These are phyloP conservation scores for Sander lucioperca DNA, from an alignment of 2,113 vertebrate genomes.

Conservation along the genomic window DNA sequence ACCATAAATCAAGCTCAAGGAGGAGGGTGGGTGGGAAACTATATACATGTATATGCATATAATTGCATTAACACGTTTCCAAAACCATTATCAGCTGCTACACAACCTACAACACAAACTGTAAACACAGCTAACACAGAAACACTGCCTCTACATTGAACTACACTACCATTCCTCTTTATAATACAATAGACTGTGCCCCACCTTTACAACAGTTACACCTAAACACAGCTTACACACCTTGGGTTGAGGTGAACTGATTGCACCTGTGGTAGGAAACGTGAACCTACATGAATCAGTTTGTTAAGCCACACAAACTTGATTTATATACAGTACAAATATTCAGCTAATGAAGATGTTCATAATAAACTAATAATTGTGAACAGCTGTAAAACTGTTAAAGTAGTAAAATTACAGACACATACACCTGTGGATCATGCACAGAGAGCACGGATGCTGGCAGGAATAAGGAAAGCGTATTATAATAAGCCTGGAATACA, in stretches of 20 bases:
- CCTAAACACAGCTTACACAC: slow-evolving; percentile 54
- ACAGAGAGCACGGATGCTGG: background rate
- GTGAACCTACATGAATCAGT: slow-evolving; percentile 39
- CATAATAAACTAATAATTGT: background rate
- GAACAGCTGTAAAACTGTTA: background rate
- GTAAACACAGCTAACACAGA: slow-evolving; percentile 9
- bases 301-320: background rate
- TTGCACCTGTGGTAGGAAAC: slow-evolving; percentile 49
- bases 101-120: slow-evolving; percentile 13
- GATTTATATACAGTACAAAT: background rate
- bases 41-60: too few species aligned
- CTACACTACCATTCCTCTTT: slow-evolving; percentile 5
- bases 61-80: background rate
- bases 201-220: slow-evolving; percentile 2
- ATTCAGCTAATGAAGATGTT: background rate
- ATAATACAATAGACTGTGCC: background rate
- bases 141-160: background rate
- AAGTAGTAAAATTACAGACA: background rate
- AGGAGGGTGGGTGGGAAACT: too few species aligned
- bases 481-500: background rate
- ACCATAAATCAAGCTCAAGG: too few species aligned
- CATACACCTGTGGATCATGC: background rate
- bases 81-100: background rate
- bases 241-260: slow-evolving; percentile 28
- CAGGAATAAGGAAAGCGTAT: background rate